Conservation (phyloP, 2,797 vertebrate genomes). For the Rhynchotus rufescens region DNA sequence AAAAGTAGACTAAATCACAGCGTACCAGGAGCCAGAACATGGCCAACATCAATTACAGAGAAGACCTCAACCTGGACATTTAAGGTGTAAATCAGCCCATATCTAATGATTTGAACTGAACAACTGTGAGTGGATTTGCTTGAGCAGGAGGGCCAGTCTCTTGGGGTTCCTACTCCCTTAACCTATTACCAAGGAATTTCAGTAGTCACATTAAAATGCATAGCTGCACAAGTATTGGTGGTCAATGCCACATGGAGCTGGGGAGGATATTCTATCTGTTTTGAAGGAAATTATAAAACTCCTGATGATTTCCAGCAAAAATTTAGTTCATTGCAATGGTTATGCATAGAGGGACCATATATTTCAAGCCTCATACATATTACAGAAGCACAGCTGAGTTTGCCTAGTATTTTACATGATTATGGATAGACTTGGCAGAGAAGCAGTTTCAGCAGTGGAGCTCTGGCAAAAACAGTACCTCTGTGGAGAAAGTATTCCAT, state of each 20-base stretch:
- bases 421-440: neutral
- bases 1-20: neutral
- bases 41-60: neutral
- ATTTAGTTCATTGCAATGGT: neutral
- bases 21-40: fast-evolving
- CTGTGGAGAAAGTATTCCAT: neutral
- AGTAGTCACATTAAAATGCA: neutral
- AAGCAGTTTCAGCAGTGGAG: neutral
- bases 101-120: neutral
- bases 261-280: neutral
- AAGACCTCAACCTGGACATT: neutral
- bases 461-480: neutral
- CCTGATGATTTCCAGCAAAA: neutral
- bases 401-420: neutral
- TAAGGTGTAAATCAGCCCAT: neutral
- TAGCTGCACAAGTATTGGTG: neutral
- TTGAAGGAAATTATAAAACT: neutral
- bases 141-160: neutral
- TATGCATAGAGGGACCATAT: neutral
- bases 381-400: neutral
- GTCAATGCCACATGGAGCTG: fast-evolving
- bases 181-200: neutral
- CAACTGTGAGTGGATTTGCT: neutral
- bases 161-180: neutral
- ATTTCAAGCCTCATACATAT: neutral